These are phyloP conservation scores for Struthio camelus DNA, from an alignment of 2,113 vertebrate genomes.

Conservation along the genomic window DNA sequence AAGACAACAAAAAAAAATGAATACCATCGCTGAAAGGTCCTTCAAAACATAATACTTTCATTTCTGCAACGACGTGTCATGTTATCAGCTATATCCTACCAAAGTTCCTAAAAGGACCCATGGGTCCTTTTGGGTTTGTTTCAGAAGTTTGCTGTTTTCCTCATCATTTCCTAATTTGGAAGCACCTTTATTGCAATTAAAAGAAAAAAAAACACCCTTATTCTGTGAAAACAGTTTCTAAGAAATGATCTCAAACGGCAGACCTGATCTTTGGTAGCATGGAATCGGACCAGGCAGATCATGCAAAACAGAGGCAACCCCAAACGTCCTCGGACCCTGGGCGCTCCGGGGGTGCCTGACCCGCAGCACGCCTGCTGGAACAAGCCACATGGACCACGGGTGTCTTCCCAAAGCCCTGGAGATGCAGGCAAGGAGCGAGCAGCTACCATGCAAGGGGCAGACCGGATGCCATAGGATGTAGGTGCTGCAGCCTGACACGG, in stretches of 20 bases:
- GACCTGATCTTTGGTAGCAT: not conserved
- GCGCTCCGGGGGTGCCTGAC: not conserved
- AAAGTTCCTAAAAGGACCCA: not conserved
- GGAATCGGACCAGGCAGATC: not conserved
- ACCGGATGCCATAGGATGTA: accelerated
- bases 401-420: not conserved
- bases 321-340: accelerated
- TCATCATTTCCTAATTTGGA: not conserved
- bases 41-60: not conserved
- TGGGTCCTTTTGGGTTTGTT: not conserved
- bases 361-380: not conserved
- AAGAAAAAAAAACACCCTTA: not conserved
- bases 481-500: accelerated
- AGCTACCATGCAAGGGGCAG: not conserved
- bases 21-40: not conserved
- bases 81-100: not conserved
- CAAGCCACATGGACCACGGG: not conserved
- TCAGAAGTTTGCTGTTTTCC: not conserved
- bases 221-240: not conserved
- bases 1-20: not conserved
- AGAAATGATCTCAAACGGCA: not conserved
- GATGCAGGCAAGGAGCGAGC: not conserved
- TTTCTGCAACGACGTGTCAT: not conserved
- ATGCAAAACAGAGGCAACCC: not conserved
- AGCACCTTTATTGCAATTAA: not conserved